A percentile compares a stretch with the other conserved stretches of the same genome.
Conservation (phyloP, 2,797 vertebrate species). For the Aphelocoma californica region DNA sequence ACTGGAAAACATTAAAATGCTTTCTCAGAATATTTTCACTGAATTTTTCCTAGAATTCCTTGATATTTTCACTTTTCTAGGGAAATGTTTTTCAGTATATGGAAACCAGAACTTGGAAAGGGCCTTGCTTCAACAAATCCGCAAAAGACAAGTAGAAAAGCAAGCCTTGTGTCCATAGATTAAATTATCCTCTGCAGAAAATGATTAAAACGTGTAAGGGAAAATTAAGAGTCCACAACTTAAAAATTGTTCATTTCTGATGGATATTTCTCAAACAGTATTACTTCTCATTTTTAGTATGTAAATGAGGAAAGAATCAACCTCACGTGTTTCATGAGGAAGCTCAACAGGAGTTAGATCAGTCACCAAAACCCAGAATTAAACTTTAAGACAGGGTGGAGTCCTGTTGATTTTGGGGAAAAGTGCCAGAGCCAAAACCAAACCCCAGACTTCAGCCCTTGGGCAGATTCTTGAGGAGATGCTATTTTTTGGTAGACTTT, state of each 20-base stretch:
- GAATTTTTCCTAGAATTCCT: not conserved
- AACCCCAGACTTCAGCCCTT: conserved; percentile 53
- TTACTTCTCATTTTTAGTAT: not conserved
- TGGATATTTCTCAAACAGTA: not conserved
- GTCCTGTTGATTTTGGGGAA: conserved; percentile 26
- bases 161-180: not conserved
- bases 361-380: conserved; percentile 37
- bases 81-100: not conserved
- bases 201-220: not conserved
- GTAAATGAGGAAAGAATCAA: not conserved
- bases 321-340: not conserved
- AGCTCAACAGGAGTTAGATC: not conserved
- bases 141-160: not conserved
- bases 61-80: not conserved
- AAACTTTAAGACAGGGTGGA: conserved; percentile 40
- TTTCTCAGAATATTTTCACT: conserved; percentile 14
- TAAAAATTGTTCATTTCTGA: not conserved
- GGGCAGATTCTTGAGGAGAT: conserved; percentile 57
- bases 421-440: conserved; percentile 32
- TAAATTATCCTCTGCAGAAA: not conserved
- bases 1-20: conserved; percentile 3
- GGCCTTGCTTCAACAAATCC: not conserved
- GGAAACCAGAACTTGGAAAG: not conserved
- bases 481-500: conserved; percentile 40
- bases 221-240: not conserved